phyloP scores from a whole-genome alignment of 2,113 vertebrate genomes.

The Dendropsophus ebraccatus region DNA sequence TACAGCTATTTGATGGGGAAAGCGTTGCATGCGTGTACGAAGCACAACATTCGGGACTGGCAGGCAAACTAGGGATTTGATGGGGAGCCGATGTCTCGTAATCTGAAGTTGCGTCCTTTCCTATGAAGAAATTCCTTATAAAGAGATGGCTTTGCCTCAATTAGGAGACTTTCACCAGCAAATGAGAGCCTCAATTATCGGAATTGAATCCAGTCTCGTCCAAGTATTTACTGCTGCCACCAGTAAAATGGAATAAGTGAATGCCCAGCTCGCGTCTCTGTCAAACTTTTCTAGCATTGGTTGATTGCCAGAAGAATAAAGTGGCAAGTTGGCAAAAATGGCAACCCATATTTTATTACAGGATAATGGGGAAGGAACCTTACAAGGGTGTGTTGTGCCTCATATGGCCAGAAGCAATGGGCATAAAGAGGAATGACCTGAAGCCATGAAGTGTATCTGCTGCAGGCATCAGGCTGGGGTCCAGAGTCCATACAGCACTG shows the following conservation, averaged over 20 bases:
- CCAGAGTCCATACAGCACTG: background rate
- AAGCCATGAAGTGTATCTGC: background rate
- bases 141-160: background rate
- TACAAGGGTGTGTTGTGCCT: background rate
- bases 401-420: background rate
- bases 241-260: background rate
- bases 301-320: slow-evolving; percentile 13
- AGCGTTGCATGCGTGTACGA: background rate
- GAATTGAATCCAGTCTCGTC: background rate
- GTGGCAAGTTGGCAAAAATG: slow-evolving; percentile 22
- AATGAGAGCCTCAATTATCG: background rate
- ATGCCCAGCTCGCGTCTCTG: background rate
- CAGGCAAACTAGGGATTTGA: background rate
- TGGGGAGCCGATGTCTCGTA: background rate
- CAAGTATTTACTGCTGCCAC: background rate
- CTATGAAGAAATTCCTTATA: background rate
- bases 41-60: background rate
- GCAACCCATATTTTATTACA: slow-evolving; percentile 1
- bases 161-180: background rate
- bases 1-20: background rate
- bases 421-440: background rate
- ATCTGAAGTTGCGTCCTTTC: background rate
- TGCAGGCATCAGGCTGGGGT: background rate
- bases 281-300: slow-evolving; percentile 4
- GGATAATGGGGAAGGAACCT: slow-evolving; percentile 2